Evolutionary conservation across 2,797 vertebrate species (phyloP), one percentile per base, ranked within the genome.

Genomic region (Takifugu ocellatus): DNA sequence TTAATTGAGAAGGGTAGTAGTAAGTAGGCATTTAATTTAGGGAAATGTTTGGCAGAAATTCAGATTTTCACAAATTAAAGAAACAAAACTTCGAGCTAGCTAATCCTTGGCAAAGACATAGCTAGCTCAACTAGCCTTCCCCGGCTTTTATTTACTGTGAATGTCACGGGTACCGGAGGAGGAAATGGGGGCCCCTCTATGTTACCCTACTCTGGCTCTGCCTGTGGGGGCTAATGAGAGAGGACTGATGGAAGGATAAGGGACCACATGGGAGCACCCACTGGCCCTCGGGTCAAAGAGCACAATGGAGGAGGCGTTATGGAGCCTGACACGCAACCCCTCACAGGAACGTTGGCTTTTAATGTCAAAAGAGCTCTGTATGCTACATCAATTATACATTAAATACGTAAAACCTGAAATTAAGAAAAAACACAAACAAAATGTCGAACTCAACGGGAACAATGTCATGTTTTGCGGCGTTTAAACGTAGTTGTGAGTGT

Each of bases 201-300:
- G 75, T 75, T 86, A 68, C 74, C 65, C 58, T 66, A 56, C 78
- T 76, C 72, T 58, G 59, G 73, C 79, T 77, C 69, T 79, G 81
- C 74, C 80, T 84, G 74, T 78, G 73, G 85, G 81, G 80, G 80
- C 82, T 87, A 89, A 87, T 89, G 88, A 88, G 85, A 86, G 81
- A 83, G 77, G 78, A 83, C 84, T 83, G 85, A 87, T 84, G 82
- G 81, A 74, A 81, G 86, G 84, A 88, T 88, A 86, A 86, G 75
- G 84, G 78, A 87, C 80, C 83, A 84, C 83, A 70, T 69, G 87
- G 84, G 84, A 87, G 74, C 78, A 25, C 61, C 25, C 75, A 55
- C 79, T 81, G 84, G 78, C 77, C 84, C 63, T 63, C 59, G 52
- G 86, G 88, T 86, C 88, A 88, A 87, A 87, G 75, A 86, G 81